Conservation (phyloP, 1,140 invertebrate genomes). For the Tenebrio molitor region DNA sequence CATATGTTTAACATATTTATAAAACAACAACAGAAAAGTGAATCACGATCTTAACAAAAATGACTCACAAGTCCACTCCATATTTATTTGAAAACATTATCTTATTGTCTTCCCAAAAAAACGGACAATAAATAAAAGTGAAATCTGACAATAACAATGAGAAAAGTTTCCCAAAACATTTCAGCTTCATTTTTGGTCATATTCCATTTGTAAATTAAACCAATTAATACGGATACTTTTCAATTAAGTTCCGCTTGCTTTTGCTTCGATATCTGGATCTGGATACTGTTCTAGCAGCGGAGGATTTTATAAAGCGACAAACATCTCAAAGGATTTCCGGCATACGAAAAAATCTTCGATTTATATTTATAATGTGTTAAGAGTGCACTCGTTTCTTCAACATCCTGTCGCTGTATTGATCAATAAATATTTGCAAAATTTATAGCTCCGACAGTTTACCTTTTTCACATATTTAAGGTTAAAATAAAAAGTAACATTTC, state of each 20-base stretch:
- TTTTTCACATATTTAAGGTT: neutral
- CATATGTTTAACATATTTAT: slow-evolving; percentile 27
- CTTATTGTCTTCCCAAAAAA: too few species aligned
- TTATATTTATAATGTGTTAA: neutral
- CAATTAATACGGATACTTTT: neutral
- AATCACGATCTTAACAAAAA: too few species aligned
- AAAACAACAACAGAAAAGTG: slow-evolving; percentile 21
- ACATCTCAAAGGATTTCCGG: slow-evolving; percentile 34
- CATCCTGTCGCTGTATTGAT: slow-evolving; percentile 16
- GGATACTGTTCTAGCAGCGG: neutral
- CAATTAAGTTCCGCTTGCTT: slow-evolving; percentile 1
- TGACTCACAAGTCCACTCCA: neutral
- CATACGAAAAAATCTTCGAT: slow-evolving; percentile 1
- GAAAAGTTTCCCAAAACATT: slow-evolving; percentile 18
- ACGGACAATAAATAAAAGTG: slow-evolving; percentile 22
- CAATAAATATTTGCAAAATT: slow-evolving; percentile 24
- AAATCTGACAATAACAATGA: neutral
- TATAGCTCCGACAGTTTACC: neutral
- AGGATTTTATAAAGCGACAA: slow-evolving; percentile 1
- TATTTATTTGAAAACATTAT: neutral
- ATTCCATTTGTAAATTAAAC: neutral
- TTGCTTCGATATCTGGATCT: neutral
- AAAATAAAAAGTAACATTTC: neutral
- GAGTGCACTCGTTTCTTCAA: slow-evolving; percentile 17
- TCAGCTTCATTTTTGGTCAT: slow-evolving; percentile 10